Percentiles rank a stretch among this genome's conserved stretches.
These are phyloP conservation scores for Eupithecia exiguata DNA, from an alignment of 2,888 invertebrate species.

Conservation along the genomic window DNA sequence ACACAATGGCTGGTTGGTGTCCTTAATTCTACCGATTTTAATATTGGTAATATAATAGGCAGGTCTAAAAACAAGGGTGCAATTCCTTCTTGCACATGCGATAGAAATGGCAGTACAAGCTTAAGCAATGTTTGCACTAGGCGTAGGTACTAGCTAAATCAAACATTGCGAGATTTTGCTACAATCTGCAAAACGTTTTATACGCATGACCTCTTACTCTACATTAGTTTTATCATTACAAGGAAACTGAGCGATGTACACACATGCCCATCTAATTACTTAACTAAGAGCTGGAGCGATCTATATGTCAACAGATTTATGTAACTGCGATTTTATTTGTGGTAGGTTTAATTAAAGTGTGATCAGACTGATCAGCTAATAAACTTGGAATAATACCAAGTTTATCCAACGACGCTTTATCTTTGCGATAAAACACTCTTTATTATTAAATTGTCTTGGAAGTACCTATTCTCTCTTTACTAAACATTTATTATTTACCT, in stretches of 20 bases:
- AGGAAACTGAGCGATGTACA: conserved; percentile 10
- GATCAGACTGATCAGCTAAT: not conserved
- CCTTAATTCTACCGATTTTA: not conserved
- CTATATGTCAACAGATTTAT: not conserved
- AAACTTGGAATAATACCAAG: not conserved
- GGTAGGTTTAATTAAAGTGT: not conserved
- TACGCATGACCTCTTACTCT: conserved; percentile 33
- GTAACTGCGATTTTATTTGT: not conserved
- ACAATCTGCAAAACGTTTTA: conserved; percentile 31
- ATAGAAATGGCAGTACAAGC: not conserved
- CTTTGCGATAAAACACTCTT: not conserved
- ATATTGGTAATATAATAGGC: not conserved
- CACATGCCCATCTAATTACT: conserved; percentile 3
- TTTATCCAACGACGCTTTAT: not conserved
- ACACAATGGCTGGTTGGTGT: not conserved
- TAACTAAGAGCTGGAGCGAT: not conserved
- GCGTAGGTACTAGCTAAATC: not conserved
- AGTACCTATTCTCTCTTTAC: not conserved
- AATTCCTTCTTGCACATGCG: not conserved
- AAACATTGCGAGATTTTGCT: conserved; percentile 18
- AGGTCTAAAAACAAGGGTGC: not conserved
- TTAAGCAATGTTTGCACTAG: conserved; percentile 5
- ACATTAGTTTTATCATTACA: conserved; percentile 22
- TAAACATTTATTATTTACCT: not conserved
- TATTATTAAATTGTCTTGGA: not conserved